Conservation (phyloP, 2,797 vertebrate genomes). For the Sebastes diaconus region DNA sequence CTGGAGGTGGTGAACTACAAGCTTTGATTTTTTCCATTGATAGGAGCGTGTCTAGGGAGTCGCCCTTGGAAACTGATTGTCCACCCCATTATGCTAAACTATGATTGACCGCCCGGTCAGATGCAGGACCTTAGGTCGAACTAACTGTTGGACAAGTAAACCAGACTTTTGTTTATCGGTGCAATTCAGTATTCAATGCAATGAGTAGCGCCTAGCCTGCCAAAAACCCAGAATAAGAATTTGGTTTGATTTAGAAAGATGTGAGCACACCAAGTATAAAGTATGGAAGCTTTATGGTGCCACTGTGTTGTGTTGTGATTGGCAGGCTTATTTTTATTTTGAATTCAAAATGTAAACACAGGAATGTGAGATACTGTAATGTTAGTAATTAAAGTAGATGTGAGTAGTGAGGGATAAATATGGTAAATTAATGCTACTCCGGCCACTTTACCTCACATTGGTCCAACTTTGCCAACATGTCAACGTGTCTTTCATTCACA, state of each 20-base stretch:
- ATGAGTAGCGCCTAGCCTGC: too few relatives aligned
- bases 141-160: background rate
- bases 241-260: background rate
- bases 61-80: background rate
- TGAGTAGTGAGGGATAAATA: background rate
- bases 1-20: too few relatives aligned
- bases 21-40: too few relatives aligned
- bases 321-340: background rate
- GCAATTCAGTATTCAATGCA: background rate
- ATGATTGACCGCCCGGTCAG: background rate
- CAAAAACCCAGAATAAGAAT: background rate
- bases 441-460: background rate
- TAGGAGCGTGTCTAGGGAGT: too few relatives aligned
- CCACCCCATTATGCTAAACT: background rate
- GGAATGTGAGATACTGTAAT: background rate
- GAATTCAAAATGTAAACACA: background rate
- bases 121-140: background rate
- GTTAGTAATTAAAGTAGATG: background rate
- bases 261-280: too few relatives aligned
- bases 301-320: background rate
- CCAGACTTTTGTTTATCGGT: background rate
- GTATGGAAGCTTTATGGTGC: background rate
- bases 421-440: background rate
- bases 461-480: background rate
- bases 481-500: background rate